Conservation (phyloP, 2,113 vertebrate genomes). For the Pygoscelis antarcticus region DNA sequence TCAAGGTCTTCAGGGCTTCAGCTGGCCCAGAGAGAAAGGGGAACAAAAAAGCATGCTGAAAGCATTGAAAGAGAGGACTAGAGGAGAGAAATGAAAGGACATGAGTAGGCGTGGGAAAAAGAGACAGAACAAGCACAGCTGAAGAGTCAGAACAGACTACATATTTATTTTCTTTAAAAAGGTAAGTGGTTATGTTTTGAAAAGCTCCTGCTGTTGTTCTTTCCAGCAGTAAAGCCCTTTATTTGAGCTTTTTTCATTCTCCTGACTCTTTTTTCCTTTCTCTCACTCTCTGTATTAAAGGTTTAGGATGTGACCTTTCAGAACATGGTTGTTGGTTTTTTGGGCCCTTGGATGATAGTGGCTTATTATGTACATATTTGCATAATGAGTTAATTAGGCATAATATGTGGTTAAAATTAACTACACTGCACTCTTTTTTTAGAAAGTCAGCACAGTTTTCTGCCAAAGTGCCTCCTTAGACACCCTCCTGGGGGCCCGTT, state of each 20-base stretch:
- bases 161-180: conserved; percentile 54
- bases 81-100: background rate
- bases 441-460: conserved; percentile 36
- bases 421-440: conserved; percentile 18
- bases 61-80: background rate
- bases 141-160: conserved; percentile 36
- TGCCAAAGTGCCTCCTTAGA: conserved; percentile 23
- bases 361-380: conserved; percentile 50
- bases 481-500: background rate
- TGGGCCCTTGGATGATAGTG: background rate
- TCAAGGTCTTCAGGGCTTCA: background rate
- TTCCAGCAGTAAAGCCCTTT: conserved; percentile 17
- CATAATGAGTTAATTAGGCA: conserved; percentile 64
- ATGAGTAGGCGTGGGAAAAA: conserved; percentile 22
- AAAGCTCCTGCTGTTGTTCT: conserved; percentile 48
- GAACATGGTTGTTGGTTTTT: conserved; percentile 5
- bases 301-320: conserved; percentile 27
- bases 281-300: background rate
- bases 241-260: background rate
- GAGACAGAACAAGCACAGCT: conserved; percentile 27
- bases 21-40: background rate
- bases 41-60: background rate
- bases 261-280: background rate
- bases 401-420: conserved; percentile 56
- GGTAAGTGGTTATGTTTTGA: conserved; percentile 59